phyloP scores from a whole-genome alignment of 1,140 invertebrate genomes.

The Scaptodrosophila lebanonensis region DNA sequence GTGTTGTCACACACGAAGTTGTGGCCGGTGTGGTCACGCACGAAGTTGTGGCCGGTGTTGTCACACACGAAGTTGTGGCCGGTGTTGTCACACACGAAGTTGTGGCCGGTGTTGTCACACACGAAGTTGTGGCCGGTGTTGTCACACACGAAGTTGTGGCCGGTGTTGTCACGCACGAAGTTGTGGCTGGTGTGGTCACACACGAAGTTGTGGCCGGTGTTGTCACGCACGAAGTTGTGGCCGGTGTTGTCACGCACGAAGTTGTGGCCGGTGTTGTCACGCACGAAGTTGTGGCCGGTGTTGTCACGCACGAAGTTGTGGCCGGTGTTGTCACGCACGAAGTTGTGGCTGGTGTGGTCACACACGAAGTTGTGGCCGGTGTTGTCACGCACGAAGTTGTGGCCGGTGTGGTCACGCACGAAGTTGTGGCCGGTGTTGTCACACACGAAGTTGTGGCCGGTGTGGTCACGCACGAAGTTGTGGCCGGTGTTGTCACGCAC shows the following conservation, averaged over 20 bases:
- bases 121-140: constrained; percentile 19
- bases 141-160: constrained; percentile 1
- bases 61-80: neutral
- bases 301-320: constrained; percentile 23
- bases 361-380: constrained; percentile 8
- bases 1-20: constrained; percentile 4
- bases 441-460: constrained; percentile 7
- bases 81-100: constrained; percentile 6
- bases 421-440: neutral
- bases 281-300: constrained; percentile 11
- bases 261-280: neutral
- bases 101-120: constrained; percentile 5
- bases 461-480: too few relatives aligned
- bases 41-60: constrained; percentile 14
- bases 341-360: neutral
- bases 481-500: constrained; percentile 6
- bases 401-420: neutral
- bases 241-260: neutral
- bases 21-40: constrained; percentile 12
- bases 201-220: constrained; percentile 6
- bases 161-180: constrained; percentile 1
- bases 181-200: too few relatives aligned
- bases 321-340: neutral
- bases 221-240: constrained; percentile 23
- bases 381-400: constrained; percentile 25